These are phyloP conservation scores for Papilio gigon DNA, from an alignment of 2,888 invertebrate genomes.

Conservation along the genomic window DNA sequence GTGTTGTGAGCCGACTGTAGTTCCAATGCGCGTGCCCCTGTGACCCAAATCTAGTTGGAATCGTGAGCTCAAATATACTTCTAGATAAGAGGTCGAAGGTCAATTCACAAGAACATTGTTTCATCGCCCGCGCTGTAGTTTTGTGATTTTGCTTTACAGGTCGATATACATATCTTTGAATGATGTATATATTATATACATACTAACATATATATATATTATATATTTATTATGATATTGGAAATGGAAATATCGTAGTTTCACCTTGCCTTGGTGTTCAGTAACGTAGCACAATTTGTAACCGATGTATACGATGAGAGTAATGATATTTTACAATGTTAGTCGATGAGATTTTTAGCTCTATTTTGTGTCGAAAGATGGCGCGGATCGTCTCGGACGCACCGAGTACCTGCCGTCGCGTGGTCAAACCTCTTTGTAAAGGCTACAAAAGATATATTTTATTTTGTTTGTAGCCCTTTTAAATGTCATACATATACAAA, in stretches of 20 bases:
- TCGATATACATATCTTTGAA: slow-evolving; percentile 79
- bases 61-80: slow-evolving; percentile 73
- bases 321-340: slow-evolving; percentile 81
- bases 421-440: slow-evolving; percentile 53
- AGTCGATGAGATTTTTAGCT: slow-evolving; percentile 76
- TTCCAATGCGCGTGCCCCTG: slow-evolving; percentile 61
- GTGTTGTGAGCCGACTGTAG: slow-evolving; percentile 53
- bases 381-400: slow-evolving; percentile 74
- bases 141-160: slow-evolving; percentile 76
- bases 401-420: slow-evolving; percentile 68
- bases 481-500: slow-evolving; percentile 48
- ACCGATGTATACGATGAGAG: slow-evolving; percentile 81
- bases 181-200: slow-evolving; percentile 72
- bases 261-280: slow-evolving; percentile 82
- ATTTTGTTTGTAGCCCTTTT: slow-evolving; percentile 58
- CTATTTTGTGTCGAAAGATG: slow-evolving; percentile 77
- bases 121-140: slow-evolving; percentile 62
- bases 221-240: slow-evolving; percentile 57
- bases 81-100: slow-evolving; percentile 70
- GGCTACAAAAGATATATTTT: slow-evolving; percentile 38
- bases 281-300: slow-evolving; percentile 80
- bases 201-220: slow-evolving; percentile 59
- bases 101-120: slow-evolving; percentile 64
- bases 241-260: slow-evolving; percentile 65
- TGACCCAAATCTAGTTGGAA: slow-evolving; percentile 64